These are phyloP conservation scores for Nicator chloris DNA, from an alignment of 2,113 vertebrate species.

Conservation along the genomic window DNA sequence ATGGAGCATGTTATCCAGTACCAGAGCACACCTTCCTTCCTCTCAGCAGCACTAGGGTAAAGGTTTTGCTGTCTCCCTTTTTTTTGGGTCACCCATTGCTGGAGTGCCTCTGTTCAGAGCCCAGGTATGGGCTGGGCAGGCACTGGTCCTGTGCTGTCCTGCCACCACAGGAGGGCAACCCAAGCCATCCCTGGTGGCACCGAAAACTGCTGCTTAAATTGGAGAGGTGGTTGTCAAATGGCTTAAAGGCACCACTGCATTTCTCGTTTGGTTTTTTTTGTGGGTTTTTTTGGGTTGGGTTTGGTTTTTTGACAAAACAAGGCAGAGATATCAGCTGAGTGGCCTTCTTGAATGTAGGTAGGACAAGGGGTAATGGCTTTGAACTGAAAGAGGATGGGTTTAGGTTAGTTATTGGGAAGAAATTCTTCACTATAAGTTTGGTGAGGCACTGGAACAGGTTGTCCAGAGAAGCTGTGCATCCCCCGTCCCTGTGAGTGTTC, in stretches of 20 bases:
- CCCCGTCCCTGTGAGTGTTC: background rate
- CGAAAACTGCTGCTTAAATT: background rate
- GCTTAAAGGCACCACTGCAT: background rate
- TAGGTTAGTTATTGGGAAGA: background rate
- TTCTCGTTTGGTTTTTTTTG: fast-evolving
- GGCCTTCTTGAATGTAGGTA: background rate
- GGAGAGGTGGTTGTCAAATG: background rate
- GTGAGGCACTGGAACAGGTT: background rate
- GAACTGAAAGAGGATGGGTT: background rate
- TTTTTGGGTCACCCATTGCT: fast-evolving
- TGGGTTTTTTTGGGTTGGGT: background rate
- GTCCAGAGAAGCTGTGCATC: background rate
- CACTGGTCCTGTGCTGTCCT: background rate
- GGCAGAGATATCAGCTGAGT: background rate
- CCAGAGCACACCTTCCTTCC: fast-evolving
- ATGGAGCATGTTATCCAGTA: background rate
- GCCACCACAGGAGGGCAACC: background rate
- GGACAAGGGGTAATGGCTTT: background rate
- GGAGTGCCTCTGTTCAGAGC: background rate
- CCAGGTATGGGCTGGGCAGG: background rate
- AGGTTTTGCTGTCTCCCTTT: background rate
- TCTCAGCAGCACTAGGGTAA: background rate
- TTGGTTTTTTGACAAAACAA: background rate
- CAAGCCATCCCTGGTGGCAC: background rate
- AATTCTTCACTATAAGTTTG: background rate